Percentiles rank a stretch among this genome's conserved stretches.
These are phyloP conservation scores for Lineus longissimus DNA, from an alignment of 1,140 invertebrate genomes.

Conservation along the genomic window DNA sequence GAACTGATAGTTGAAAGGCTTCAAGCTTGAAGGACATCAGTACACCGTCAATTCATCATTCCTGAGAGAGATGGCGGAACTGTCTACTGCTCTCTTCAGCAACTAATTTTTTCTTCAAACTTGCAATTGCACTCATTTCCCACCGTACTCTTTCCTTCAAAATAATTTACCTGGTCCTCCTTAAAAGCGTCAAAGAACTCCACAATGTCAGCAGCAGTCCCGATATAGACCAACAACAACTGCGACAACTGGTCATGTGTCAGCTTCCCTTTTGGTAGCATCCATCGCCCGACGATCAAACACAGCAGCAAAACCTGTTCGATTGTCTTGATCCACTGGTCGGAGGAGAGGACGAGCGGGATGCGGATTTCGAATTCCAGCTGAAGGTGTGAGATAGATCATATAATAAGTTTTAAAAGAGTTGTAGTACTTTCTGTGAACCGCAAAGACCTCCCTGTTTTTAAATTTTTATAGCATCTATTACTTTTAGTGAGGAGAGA, in stretches of 20 bases:
- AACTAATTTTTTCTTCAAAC: too few species aligned
- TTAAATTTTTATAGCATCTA: too few species aligned
- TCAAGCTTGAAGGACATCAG: too few species aligned
- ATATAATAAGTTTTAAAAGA: not conserved
- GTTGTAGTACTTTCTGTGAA: constrained; percentile 25
- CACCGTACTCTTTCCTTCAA: too few species aligned
- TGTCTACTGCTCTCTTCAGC: too few species aligned
- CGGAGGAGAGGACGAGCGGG: constrained; percentile 28
- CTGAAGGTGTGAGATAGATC: not conserved
- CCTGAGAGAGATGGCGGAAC: too few species aligned
- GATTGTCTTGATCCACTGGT: constrained; percentile 74
- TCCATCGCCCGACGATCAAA: constrained; percentile 80
- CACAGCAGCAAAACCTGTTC: constrained; percentile 89
- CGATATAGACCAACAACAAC: constrained; percentile 71
- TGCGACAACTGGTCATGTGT: constrained; percentile 89
- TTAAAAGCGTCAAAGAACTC: constrained; percentile 92
- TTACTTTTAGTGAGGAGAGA: not conserved
- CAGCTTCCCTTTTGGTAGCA: constrained; percentile 80
- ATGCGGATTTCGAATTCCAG: constrained; percentile 25
- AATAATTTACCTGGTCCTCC: constrained; percentile 42
- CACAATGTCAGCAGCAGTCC: constrained; percentile 89
- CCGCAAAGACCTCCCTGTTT: too few species aligned
- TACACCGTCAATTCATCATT: too few species aligned
- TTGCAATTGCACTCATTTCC: too few species aligned
- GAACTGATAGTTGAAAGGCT: too few species aligned